Conservation (phyloP, 2,888 invertebrate genomes). For the Aplocera efformata region DNA sequence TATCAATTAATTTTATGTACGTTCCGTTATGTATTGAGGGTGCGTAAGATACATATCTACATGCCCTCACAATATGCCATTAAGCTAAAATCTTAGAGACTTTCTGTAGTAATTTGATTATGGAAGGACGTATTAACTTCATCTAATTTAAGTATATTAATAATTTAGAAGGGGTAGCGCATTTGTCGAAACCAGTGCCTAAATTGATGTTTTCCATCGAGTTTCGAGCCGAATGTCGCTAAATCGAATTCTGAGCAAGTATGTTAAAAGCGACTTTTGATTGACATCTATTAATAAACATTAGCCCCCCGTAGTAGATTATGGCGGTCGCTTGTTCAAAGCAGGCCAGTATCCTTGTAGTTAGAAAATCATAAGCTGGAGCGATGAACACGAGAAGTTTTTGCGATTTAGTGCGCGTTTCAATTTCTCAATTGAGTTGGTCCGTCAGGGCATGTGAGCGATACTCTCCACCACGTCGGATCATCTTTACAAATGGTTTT, state of each 20-base stretch:
- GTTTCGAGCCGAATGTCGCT: too few species aligned
- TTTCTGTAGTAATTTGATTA: conserved; percentile 29
- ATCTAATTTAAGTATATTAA: conserved; percentile 25
- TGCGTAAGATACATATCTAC: conserved; percentile 41
- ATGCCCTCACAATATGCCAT: conserved; percentile 43
- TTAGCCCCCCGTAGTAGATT: too few species aligned
- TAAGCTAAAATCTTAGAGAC: conserved; percentile 40
- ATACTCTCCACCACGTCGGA: conserved; percentile 42
- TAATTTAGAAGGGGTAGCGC: conserved; percentile 39
- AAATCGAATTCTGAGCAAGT: too few species aligned
- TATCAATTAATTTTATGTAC: conserved; percentile 50
- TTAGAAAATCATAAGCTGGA: too few species aligned
- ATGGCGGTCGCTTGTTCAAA: too few species aligned
- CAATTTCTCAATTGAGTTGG: conserved; percentile 75
- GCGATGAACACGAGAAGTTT: conserved; percentile 36
- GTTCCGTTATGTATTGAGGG: too few species aligned
- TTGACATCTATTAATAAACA: too few species aligned
- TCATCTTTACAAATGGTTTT: conserved; percentile 16
- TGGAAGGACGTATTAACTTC: conserved; percentile 14
- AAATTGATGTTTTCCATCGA: too few species aligned
- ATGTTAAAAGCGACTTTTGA: too few species aligned
- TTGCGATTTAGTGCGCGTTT: conserved; percentile 60
- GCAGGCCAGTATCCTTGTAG: too few species aligned
- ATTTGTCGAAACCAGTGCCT: too few species aligned
- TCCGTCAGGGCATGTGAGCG: conserved; percentile 69